Conservation (phyloP, 2,113 vertebrate genomes). For the Prolemur simus region DNA sequence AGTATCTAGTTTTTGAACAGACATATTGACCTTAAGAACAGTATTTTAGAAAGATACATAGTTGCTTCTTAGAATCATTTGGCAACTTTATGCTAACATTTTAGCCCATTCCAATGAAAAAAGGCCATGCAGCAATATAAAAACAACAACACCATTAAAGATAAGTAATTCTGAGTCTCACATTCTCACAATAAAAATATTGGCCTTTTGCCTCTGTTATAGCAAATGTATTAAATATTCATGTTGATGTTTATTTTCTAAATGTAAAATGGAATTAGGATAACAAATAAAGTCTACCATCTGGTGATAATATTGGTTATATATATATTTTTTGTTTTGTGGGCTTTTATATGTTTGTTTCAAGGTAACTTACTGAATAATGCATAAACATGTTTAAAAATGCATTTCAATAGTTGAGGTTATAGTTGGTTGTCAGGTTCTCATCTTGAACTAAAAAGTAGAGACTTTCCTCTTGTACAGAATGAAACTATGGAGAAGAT, state of each 20-base stretch:
- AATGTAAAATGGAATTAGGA: slow-evolving; percentile 83
- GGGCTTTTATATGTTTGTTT: slow-evolving; percentile 77
- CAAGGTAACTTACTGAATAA: slow-evolving; percentile 81
- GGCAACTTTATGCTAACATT: slow-evolving; percentile 66
- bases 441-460: slow-evolving; percentile 47
- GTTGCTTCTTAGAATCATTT: slow-evolving; percentile 61
- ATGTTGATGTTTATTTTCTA: slow-evolving; percentile 83
- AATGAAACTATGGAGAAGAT: slow-evolving; percentile 19
- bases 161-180: slow-evolving; percentile 67
- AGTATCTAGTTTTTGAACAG: background rate
- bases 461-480: slow-evolving; percentile 50
- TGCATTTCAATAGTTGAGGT: slow-evolving; percentile 70
- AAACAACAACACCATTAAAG: slow-evolving; percentile 74
- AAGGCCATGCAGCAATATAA: slow-evolving; percentile 53
- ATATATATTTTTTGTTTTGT: slow-evolving; percentile 74
- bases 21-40: background rate
- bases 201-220: slow-evolving; percentile 79
- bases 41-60: background rate
- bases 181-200: slow-evolving; percentile 74
- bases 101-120: slow-evolving; percentile 69
- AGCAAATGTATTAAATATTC: slow-evolving; percentile 83
- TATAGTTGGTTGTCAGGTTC: slow-evolving; percentile 59
- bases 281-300: slow-evolving; percentile 78
- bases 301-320: slow-evolving; percentile 78
- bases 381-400: slow-evolving; percentile 79